Evolutionary conservation across 2,797 vertebrate species (phyloP), one percentile per base, ranked within the genome.

Genomic region (Gobionotothen gibberifrons): DNA sequence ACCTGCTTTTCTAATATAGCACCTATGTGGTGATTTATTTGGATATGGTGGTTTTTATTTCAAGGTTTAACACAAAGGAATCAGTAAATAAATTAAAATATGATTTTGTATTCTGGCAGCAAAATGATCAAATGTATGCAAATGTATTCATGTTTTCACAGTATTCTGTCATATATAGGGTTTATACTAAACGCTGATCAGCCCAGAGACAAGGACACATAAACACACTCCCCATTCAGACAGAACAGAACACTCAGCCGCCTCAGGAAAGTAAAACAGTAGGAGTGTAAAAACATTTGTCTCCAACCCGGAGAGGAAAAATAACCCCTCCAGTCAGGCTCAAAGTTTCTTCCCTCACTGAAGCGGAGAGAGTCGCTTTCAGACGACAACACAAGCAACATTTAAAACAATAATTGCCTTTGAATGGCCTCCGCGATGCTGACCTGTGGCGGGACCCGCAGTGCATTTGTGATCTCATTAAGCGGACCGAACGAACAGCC

Each of bases 381-480:
- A 83, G 61, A 69, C 32, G 29, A 79, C 58, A 36, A 81, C 13
- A 32, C 87, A 86, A 90, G 83, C 67, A 89, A 87, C 84, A 88
- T 92, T 91, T 91, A 87, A 93, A 93, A 90, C 85, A 93, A 88
- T 92, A 92, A 94, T 83, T 87, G 92, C 92, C 90, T 92, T 91
- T 91, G 89, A 87, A 87, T 78, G 85, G 82, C 83, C 88, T 93
- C 87, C 83, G 90, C 72, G 67, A 90, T 76, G 76, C 87, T 93
- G 95, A 94, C 93, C 94, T 83, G 82, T 84, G 91, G 92, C 89
- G 94, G 86, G 92, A 88, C 90, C 91, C 87, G 85, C 74, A 76
- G 93, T 90, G 92, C 91, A 87, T 92, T 92, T 93, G 92, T 95
- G 96, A 96, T 95, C 93, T 95, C 92, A 93, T 94, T 96, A 93